These are phyloP conservation scores for Mycteria americana DNA, from an alignment of 2,797 vertebrate genomes.

Conservation along the genomic window DNA sequence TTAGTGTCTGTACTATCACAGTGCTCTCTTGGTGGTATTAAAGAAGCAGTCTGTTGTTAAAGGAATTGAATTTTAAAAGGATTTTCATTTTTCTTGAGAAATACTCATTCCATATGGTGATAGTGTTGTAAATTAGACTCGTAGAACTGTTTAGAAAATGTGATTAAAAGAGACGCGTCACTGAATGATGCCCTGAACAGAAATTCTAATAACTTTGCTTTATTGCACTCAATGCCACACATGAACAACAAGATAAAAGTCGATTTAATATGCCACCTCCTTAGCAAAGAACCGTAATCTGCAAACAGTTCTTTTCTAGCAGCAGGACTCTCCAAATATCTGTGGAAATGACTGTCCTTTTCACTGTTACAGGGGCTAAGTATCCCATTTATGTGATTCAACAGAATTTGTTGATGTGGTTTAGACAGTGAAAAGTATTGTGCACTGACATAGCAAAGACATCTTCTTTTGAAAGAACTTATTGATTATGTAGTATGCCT, in stretches of 20 bases:
- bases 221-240: background rate
- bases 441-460: background rate
- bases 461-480: background rate
- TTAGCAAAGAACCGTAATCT: background rate
- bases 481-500: background rate
- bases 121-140: background rate
- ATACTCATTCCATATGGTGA: background rate
- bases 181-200: background rate
- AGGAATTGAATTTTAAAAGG: background rate
- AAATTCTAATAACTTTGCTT: background rate
- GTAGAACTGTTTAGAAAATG: background rate
- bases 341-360: background rate
- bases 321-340: background rate
- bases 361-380: background rate
- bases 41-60: background rate
- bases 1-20: background rate
- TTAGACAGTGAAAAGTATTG: background rate
- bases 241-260: background rate
- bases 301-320: background rate
- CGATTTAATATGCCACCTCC: background rate
- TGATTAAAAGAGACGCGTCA: background rate
- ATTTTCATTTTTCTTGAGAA: background rate
- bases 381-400: background rate
- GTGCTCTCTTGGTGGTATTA: background rate
- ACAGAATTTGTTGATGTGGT: background rate